phyloP scores from a whole-genome alignment of 2,888 invertebrate genomes.

The Trachelus tabidus region DNA sequence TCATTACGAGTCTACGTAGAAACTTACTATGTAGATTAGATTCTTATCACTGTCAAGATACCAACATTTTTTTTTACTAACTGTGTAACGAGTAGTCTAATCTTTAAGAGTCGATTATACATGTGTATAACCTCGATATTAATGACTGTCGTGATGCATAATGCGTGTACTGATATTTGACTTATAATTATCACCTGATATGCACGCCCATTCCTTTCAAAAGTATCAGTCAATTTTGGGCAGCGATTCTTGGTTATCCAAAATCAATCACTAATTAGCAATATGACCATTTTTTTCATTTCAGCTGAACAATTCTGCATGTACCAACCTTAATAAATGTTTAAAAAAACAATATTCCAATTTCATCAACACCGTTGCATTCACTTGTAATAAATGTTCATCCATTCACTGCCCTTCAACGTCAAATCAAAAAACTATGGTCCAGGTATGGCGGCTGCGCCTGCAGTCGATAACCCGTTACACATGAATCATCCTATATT shows the following conservation, averaged over 20 bases:
- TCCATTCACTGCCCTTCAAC: not conserved
- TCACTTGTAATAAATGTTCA: no score
- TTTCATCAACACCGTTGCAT: no score
- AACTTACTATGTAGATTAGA: not conserved
- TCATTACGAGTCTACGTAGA: not conserved
- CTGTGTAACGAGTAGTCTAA: constrained; percentile 7
- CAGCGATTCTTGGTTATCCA: no score
- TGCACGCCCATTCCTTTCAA: not conserved
- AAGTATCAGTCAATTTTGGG: not conserved
- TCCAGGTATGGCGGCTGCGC: not conserved
- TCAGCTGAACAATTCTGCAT: not conserved
- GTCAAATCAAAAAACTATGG: not conserved
- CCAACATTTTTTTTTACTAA: constrained; percentile 11
- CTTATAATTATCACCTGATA: not conserved
- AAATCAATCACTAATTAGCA: no score
- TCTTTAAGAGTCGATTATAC: not conserved
- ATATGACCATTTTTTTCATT: no score
- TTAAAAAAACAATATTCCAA: no score
- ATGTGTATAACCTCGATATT: not conserved
- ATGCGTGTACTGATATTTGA: not conserved
- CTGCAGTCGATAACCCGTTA: not conserved
- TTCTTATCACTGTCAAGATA: not conserved
- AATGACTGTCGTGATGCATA: not conserved
- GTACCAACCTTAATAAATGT: not conserved
- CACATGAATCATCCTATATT: not conserved